A percentile compares a stretch with the other conserved stretches of the same genome.
phyloP scores from a whole-genome alignment of 2,113 vertebrate species.

The Hippolais icterina region DNA sequence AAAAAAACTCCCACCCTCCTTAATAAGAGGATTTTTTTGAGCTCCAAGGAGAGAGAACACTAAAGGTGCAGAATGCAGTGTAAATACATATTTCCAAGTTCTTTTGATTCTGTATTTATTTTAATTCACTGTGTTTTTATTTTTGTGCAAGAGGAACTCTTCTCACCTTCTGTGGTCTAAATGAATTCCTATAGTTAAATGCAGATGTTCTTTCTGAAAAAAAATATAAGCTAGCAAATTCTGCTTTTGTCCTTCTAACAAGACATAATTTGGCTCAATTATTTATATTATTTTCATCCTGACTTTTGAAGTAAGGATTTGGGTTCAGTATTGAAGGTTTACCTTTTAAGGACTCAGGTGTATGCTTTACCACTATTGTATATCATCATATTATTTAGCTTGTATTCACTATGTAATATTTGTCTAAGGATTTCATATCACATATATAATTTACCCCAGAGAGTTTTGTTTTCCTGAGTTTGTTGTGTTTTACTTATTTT shows the following conservation, averaged over 20 bases:
- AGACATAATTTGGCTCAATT: not conserved
- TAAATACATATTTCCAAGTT: not conserved
- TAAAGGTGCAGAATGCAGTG: not conserved
- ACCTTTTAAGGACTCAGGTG: not conserved
- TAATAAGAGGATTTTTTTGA: not conserved
- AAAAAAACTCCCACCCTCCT: accelerated
- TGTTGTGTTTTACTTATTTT: not conserved
- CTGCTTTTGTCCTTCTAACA: not conserved
- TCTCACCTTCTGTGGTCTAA: not conserved
- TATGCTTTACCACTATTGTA: not conserved
- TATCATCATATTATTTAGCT: not conserved
- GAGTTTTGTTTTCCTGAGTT: not conserved
- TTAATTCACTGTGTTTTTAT: not conserved
- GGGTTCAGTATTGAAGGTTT: not conserved
- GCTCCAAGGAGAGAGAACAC: not conserved
- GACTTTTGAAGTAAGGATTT: not conserved
- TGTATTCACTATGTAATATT: not conserved
- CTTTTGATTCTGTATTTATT: not conserved
- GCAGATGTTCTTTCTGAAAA: not conserved
- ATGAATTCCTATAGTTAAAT: not conserved
- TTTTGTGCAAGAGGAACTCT: not conserved
- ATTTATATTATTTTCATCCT: not conserved
- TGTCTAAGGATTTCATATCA: not conserved
- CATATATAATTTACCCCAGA: not conserved
- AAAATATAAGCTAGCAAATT: not conserved